Evolutionary conservation across 2,888 invertebrate genomes (phyloP).

Genomic region (Pilophorus perplexus): DNA sequence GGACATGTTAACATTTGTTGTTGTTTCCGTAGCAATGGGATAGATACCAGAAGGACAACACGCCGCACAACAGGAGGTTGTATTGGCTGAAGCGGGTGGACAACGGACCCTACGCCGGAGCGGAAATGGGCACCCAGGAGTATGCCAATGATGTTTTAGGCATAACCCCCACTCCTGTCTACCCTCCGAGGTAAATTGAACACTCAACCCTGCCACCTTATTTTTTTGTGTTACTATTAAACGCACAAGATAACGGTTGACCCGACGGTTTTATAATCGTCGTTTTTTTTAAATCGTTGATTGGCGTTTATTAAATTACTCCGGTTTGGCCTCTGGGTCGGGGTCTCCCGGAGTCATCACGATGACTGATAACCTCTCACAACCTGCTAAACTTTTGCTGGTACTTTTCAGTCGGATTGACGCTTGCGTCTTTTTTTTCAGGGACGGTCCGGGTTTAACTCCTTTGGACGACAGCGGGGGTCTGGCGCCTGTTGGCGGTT

Average conservation of each 20-base stretch:
- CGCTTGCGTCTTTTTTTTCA: neutral
- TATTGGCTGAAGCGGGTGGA: conserved; percentile 92
- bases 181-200: conserved; percentile 12
- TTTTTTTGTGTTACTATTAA: neutral
- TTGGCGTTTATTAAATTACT: too few relatives aligned
- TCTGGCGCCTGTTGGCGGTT: neutral
- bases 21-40: conserved; percentile 85
- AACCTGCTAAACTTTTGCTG: too few relatives aligned
- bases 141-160: conserved; percentile 88
- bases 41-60: conserved; percentile 77
- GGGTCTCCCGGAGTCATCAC: too few relatives aligned
- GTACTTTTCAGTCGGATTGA: neutral
- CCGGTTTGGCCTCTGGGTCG: too few relatives aligned
- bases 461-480: neutral
- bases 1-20: conserved; percentile 9
- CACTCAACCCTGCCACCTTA: neutral
- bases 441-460: neutral
- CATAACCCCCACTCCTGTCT: conserved; percentile 33
- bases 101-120: conserved; percentile 84
- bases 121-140: conserved; percentile 80
- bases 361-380: too few relatives aligned
- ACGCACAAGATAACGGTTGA: too few relatives aligned
- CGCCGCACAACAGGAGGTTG: conserved; percentile 80
- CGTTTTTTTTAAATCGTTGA: too few relatives aligned
- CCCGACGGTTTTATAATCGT: neutral